Evolutionary conservation across 2,888 invertebrate species (phyloP).

Genomic region (Ametastegia equiseti): DNA sequence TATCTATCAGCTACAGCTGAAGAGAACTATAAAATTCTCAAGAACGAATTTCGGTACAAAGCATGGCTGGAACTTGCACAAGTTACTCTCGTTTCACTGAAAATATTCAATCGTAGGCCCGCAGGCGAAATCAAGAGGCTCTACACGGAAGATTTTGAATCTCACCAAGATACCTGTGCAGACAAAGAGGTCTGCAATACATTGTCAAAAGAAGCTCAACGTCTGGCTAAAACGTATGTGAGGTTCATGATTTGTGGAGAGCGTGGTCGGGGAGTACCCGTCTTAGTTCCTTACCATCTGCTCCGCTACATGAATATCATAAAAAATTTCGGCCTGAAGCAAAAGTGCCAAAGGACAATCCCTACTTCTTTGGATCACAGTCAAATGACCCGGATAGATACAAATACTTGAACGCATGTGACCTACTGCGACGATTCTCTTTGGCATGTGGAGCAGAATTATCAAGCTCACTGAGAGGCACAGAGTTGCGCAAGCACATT

Average conservation of each 20-base stretch:
- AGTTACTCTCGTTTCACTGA: conserved; percentile 34
- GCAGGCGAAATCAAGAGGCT: conserved; percentile 46
- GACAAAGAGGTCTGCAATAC: not conserved
- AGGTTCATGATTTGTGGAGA: conserved; percentile 56
- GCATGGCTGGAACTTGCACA: conserved; percentile 38
- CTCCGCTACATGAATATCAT: conserved; percentile 50
- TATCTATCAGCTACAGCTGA: conserved; percentile 16
- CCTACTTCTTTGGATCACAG: conserved; percentile 54
- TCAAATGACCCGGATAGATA: conserved; percentile 38
- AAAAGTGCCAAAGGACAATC: conserved; percentile 49
- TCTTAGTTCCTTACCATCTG: conserved; percentile 51
- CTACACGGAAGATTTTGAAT: conserved; percentile 25
- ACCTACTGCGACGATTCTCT: conserved; percentile 57
- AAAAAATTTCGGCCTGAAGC: conserved; percentile 49
- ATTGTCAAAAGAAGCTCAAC: not conserved
- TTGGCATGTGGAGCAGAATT: conserved; percentile 57
- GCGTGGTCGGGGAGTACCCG: conserved; percentile 52
- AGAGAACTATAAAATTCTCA: not conserved
- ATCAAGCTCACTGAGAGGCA: conserved; percentile 55
- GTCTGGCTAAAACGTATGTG: conserved; percentile 43
- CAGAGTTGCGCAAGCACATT: conserved; percentile 56
- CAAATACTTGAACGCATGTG: conserved; percentile 59
- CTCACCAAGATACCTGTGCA: conserved; percentile 9
- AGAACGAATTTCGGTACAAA: conserved; percentile 11
- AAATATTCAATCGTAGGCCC: conserved; percentile 50